Evolutionary conservation across 2,888 invertebrate genomes (phyloP).

Genomic region (Drosophila meridionalis): DNA sequence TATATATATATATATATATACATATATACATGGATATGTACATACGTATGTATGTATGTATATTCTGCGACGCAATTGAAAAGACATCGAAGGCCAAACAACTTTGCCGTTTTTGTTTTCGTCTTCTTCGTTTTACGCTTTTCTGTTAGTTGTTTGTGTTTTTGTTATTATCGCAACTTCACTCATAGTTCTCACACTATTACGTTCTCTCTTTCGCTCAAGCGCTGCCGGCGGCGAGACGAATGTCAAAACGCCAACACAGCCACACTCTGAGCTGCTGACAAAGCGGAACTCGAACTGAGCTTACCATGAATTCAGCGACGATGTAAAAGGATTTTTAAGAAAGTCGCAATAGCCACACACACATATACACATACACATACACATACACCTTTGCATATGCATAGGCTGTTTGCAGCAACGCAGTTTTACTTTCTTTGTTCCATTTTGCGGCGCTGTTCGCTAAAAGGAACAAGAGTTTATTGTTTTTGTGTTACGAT

Average conservation of each 20-base stretch:
- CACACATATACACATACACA: neutral
- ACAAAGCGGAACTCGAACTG: neutral
- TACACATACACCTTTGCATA: neutral
- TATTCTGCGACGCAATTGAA: slow-evolving; percentile 80
- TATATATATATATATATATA: neutral
- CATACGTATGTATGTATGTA: slow-evolving; percentile 33
- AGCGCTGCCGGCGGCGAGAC: slow-evolving; percentile 42
- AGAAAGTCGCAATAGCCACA: slow-evolving; percentile 1
- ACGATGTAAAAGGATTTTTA: slow-evolving; percentile 1
- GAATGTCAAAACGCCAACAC: slow-evolving; percentile 24
- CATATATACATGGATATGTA: neutral
- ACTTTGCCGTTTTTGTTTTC: slow-evolving; percentile 68
- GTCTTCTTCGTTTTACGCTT: slow-evolving; percentile 46
- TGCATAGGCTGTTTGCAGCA: slow-evolving; percentile 20
- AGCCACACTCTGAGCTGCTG: slow-evolving; percentile 1
- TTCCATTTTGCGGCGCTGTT: slow-evolving; percentile 23
- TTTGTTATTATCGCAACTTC: slow-evolving; percentile 76
- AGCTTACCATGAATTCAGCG: neutral
- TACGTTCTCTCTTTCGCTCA: slow-evolving; percentile 12
- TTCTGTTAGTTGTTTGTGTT: slow-evolving; percentile 61
- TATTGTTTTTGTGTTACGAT: neutral
- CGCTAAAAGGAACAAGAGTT: neutral
- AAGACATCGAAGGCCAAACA: slow-evolving; percentile 81
- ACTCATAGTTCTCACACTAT: slow-evolving; percentile 32
- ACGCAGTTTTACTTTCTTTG: slow-evolving; percentile 53